A percentile compares a stretch with the other conserved stretches of the same genome.
phyloP scores from a whole-genome alignment of 2,113 vertebrate species.

The Eidolon helvum region DNA sequence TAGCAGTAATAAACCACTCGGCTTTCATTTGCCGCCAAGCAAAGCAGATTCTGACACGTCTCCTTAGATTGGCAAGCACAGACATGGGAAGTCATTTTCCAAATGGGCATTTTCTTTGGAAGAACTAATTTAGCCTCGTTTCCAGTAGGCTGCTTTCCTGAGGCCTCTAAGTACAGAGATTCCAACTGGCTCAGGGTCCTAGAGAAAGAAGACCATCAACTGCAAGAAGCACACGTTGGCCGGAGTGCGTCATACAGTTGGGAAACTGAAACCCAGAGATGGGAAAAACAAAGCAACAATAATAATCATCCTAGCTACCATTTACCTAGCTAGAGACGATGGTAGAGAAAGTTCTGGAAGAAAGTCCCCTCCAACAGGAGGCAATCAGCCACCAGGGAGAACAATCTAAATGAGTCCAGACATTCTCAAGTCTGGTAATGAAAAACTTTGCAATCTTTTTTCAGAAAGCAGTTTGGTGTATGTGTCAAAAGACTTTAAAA shows the following conservation, averaged over 20 bases:
- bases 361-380: not conserved
- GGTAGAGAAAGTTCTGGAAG: not conserved
- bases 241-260: not conserved
- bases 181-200: not conserved
- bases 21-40: slow-evolving; percentile 44
- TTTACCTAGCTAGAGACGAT: not conserved
- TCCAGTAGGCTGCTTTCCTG: slow-evolving; percentile 37
- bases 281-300: not conserved
- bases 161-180: not conserved
- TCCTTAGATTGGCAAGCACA: slow-evolving; percentile 32
- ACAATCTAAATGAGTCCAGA: not conserved
- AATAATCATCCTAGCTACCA: not conserved
- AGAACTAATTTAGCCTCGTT: slow-evolving; percentile 59
- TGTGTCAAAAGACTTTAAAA: not conserved
- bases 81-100: slow-evolving; percentile 61
- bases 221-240: not conserved
- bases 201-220: slow-evolving; percentile 7
- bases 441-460: not conserved
- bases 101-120: slow-evolving; percentile 46
- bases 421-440: not conserved
- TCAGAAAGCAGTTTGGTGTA: not conserved
- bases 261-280: not conserved
- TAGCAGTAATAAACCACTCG: slow-evolving; percentile 16
- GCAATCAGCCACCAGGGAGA: not conserved
- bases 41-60: slow-evolving; percentile 13